Percentiles rank a stretch among this genome's conserved stretches.
Conservation (phyloP, 1,140 invertebrate species). For the Drosophila mojavensis region DNA sequence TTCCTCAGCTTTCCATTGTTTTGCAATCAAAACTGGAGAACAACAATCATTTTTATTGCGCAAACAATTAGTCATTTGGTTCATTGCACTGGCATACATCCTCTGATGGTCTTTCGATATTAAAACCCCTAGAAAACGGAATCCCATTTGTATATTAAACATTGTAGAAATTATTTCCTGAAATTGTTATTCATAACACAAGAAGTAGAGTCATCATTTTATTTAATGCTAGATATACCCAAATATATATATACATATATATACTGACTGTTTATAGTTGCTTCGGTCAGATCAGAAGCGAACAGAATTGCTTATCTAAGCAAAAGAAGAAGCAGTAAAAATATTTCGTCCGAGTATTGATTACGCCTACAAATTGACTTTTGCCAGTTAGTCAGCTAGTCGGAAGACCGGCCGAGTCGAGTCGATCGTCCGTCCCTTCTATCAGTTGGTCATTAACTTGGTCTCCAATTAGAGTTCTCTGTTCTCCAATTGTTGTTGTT, state of each 20-base stretch:
- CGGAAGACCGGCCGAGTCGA: background rate
- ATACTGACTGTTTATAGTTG: background rate
- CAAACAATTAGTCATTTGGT: constrained; percentile 27
- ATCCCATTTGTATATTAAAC: background rate
- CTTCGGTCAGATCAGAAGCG: constrained; percentile 26
- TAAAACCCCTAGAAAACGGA: constrained; percentile 1
- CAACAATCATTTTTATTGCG: background rate
- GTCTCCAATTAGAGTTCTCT: constrained; percentile 57
- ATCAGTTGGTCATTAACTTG: constrained; percentile 36
- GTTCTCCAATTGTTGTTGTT: constrained; percentile 20
- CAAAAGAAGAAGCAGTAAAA: constrained; percentile 7
- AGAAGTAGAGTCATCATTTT: background rate
- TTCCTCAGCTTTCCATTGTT: background rate
- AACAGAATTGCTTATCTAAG: constrained; percentile 26
- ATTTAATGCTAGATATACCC: background rate
- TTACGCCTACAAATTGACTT: constrained; percentile 27
- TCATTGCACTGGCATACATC: constrained; percentile 3
- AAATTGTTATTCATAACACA: constrained; percentile 20
- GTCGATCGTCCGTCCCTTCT: constrained; percentile 7
- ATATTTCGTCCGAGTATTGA: constrained; percentile 3
- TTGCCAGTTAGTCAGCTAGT: constrained; percentile 28
- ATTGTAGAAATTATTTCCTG: background rate
- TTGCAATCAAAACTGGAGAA: constrained; percentile 10
- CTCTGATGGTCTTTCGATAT: background rate
- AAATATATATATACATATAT: background rate